Conservation (phyloP, 2,888 invertebrate genomes). For the Lithosia quadra region DNA sequence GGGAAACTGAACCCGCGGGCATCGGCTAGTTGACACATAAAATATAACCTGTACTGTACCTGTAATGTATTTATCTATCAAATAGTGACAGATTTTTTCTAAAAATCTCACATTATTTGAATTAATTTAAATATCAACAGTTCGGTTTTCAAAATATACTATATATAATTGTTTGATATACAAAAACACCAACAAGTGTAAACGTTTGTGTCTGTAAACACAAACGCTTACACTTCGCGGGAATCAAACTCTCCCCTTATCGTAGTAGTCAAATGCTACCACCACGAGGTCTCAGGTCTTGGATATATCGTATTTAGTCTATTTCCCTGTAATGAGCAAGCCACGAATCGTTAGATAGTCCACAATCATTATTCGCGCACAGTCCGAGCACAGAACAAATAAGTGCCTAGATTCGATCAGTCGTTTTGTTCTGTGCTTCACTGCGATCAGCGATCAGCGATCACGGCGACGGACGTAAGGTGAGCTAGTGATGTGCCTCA, state of each 20-base stretch:
- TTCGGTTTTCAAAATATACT: no score
- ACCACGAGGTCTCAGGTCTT: not conserved
- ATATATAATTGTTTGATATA: not conserved
- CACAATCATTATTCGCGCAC: slow-evolving; percentile 35
- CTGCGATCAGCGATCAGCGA: slow-evolving; percentile 65
- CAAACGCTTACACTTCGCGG: not conserved
- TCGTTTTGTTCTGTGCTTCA: slow-evolving; percentile 60
- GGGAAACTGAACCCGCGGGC: no score
- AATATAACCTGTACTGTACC: no score
- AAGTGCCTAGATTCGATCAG: slow-evolving; percentile 64
- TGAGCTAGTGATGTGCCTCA: slow-evolving; percentile 36
- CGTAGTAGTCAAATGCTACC: not conserved
- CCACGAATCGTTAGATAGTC: slow-evolving; percentile 43
- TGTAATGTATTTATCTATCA: no score
- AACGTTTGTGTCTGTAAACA: no score
- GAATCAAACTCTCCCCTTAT: not conserved
- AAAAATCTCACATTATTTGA: no score
- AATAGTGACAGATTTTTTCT: no score
- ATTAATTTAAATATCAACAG: no score
- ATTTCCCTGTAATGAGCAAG: slow-evolving; percentile 24
- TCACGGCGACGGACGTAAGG: slow-evolving; percentile 42
- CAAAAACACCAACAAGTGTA: not conserved
- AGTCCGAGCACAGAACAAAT: slow-evolving; percentile 42
- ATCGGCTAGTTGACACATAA: no score
- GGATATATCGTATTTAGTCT: slow-evolving; percentile 5